These are phyloP conservation scores for Andrena camellia DNA, from an alignment of 2,888 invertebrate genomes.

Conservation along the genomic window DNA sequence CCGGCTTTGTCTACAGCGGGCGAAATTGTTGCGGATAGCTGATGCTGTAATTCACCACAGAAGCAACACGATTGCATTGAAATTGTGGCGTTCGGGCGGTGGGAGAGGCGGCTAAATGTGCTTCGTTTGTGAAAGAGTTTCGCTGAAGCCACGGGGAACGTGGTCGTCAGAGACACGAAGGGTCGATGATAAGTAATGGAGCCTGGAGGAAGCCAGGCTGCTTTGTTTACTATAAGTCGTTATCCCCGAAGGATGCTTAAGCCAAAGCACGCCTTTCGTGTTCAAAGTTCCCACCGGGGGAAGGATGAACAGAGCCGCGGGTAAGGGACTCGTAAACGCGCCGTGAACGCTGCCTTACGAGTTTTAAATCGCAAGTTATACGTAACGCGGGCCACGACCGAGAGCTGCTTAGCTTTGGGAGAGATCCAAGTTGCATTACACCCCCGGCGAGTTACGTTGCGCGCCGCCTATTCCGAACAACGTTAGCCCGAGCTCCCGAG, in stretches of 20 bases:
- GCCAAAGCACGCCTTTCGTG: conserved; percentile 33
- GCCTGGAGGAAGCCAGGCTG: conserved; percentile 29
- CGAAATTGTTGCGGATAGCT: neutral
- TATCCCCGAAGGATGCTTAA: conserved; percentile 64
- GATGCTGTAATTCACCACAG: too few relatives aligned
- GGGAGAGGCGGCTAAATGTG: too few relatives aligned
- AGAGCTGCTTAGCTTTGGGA: conserved; percentile 56
- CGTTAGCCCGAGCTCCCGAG: conserved; percentile 35
- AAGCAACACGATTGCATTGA: too few relatives aligned
- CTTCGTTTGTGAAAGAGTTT: too few relatives aligned
- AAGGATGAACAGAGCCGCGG: conserved; percentile 32
- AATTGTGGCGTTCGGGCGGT: too few relatives aligned
- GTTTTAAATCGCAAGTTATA: conserved; percentile 74
- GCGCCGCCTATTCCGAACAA: conserved; percentile 25
- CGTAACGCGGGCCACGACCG: conserved; percentile 48
- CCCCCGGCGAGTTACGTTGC: conserved; percentile 28
- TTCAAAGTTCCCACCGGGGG: conserved; percentile 50
- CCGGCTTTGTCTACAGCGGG: neutral
- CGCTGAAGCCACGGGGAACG: too few relatives aligned
- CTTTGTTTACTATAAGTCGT: conserved; percentile 67
- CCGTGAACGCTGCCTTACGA: conserved; percentile 55
- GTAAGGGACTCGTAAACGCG: conserved; percentile 64
- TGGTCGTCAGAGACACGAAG: neutral
- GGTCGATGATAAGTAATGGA: conserved; percentile 60
- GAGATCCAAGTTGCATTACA: conserved; percentile 48